Evolutionary conservation across 2,888 invertebrate genomes (phyloP), one percentile per base, ranked within the genome.

Genomic region (Epistrophella euchroma): DNA sequence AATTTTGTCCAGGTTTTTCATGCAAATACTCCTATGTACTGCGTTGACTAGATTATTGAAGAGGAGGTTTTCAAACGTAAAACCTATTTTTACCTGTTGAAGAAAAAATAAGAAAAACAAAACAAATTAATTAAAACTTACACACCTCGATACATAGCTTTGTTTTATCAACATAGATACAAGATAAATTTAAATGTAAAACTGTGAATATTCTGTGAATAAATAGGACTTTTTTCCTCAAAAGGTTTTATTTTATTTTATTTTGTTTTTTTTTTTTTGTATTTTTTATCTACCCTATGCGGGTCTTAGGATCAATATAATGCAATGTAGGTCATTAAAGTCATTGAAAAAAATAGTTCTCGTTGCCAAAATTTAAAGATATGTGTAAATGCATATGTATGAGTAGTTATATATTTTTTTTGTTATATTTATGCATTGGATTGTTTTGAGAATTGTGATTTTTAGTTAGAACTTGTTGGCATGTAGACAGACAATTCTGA

Each of bases 101-200:
- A 22, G 40, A 74, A 32, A 70, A 58, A 82, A 70, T 47, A 32
- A 74, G 19, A 15, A 40, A 60, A 17, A 66, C 2, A 45, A n/a
- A n/a, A n/a, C n/a, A 71, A 82, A 77, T 72, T 86, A 86, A 86
- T 86, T 86, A 82, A 82, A 86, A 66, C 9, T 56, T 71, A 58
- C 58, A 64, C 43, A 73, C 66, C 19, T 11, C 17, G 40, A 28
- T 25, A n/a, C 2, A 43, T 19, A n/a, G n/a, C 37, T 60, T 40
- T 37, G 25, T 11, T 45, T 64, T 28, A 60, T 19, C 15, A 60
- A 60, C 17, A 22, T 40, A 40, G 37, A 60, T 60, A 22, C 13
- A 37, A 37, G 52, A 66, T 68, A 66, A 2, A 25, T 10, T 45
- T 7, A 45, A 64, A 32, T 43, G 43, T 43, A 50, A 66, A 50